These are phyloP conservation scores for Drosophila equinoxialis DNA, from an alignment of 1,140 invertebrate genomes.

Conservation along the genomic window DNA sequence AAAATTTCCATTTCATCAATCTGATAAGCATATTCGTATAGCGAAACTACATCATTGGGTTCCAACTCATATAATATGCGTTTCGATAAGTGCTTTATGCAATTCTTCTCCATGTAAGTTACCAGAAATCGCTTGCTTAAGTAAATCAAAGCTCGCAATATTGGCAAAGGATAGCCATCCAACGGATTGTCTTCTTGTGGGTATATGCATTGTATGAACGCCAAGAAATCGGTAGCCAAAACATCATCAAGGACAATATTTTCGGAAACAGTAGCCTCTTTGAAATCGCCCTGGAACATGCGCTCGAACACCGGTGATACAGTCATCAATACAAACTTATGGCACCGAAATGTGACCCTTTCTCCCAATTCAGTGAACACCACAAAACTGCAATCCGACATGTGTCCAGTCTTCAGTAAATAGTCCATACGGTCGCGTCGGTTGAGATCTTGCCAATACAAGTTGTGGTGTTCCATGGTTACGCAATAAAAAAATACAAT, in stretches of 20 bases:
- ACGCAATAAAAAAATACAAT: background rate
- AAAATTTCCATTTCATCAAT: slow-evolving; percentile 29
- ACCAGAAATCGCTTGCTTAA: slow-evolving; percentile 50
- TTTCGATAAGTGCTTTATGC: slow-evolving; percentile 16
- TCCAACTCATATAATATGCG: slow-evolving; percentile 10
- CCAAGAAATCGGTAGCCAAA: slow-evolving; percentile 32
- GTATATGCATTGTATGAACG: slow-evolving; percentile 45
- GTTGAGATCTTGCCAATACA: slow-evolving; percentile 39
- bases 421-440: slow-evolving; percentile 42
- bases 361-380: slow-evolving; percentile 31
- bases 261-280: slow-evolving; percentile 29
- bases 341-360: slow-evolving; percentile 34
- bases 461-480: slow-evolving; percentile 17
- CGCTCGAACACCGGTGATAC: slow-evolving; percentile 51
- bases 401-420: slow-evolving; percentile 38
- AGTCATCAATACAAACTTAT: slow-evolving; percentile 51
- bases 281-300: slow-evolving; percentile 48
- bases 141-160: slow-evolving; percentile 40
- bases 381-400: slow-evolving; percentile 51
- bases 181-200: slow-evolving; percentile 32
- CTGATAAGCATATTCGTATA: slow-evolving; percentile 39
- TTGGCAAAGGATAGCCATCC: slow-evolving; percentile 18
- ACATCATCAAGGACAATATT: slow-evolving; percentile 55
- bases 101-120: slow-evolving; percentile 21
- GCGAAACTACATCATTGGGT: slow-evolving; percentile 28